Evolutionary conservation across 2,797 vertebrate genomes (phyloP), one percentile per base, ranked within the genome.

Genomic region (Synanceia verrucosa): DNA sequence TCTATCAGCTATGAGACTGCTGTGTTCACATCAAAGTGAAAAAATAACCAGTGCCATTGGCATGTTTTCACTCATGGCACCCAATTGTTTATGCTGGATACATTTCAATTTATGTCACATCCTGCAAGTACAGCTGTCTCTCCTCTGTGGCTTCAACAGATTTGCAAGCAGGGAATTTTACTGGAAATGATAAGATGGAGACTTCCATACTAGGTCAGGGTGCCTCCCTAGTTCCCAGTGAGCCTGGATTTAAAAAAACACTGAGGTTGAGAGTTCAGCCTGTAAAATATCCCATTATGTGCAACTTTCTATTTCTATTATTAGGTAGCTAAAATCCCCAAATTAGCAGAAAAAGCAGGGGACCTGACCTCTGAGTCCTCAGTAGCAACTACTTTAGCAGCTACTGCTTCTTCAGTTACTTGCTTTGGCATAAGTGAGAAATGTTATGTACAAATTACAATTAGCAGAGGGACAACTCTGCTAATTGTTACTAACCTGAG

Each of bases 101-200:
- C 2, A 9, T 72, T 77, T 86, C 78, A 81, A 19, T 65, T 85
- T 39, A 59, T 77, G 75, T 86, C 75, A 84, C 71, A 76, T 88
- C 79, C 75, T 80, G 83, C 8, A 16, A 31, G 56, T 46, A 56
- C 79, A 84, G 81, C 83, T 84, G 78, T 9, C 41, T 58, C 34
- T 70, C 57, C 60, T 78, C 56, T 29, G 4, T 7, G 47, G 28
- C 60, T 73, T 50, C 34, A 47, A 57, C 70, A 73, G 59, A 79
- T 78, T 13, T 36, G 26, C 28, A 52, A 61, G 56, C 41, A 75
- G 72, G 82, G 78, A 85, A 81, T 62, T 65, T 18, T 50, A 21
- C 65, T 79, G 72, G 74, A 81, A 88, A 81, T 81, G 34, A 78
- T 56, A 14, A 46, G 37, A 76, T 24, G 36, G 56, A 73, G 57